Conservation (phyloP, 1,140 invertebrate species). For the Cherax quadricarinatus region DNA sequence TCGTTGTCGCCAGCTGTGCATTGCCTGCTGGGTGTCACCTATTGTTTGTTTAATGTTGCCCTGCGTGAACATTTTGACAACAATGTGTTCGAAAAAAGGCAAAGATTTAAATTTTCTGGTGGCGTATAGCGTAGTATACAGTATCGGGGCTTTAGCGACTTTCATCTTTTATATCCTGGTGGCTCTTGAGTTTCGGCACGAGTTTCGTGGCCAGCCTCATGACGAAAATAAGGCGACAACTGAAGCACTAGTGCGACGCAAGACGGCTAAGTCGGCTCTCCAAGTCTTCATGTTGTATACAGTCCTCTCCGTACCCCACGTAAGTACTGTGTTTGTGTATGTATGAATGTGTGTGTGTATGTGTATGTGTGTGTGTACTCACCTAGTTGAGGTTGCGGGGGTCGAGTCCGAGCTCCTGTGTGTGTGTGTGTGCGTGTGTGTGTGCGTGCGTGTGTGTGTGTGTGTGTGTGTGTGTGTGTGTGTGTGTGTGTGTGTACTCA, state of each 20-base stretch:
- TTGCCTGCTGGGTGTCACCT: constrained; percentile 22
- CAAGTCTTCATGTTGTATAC: constrained; percentile 33
- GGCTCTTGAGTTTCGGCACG: constrained; percentile 29
- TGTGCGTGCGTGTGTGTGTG: not conserved
- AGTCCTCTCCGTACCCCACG: constrained; percentile 44
- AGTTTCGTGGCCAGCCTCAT: not conserved
- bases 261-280: constrained; percentile 29
- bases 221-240: not conserved
- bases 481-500: not conserved
- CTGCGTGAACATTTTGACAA: not conserved
- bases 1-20: constrained; percentile 1
- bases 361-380: not conserved
- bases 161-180: constrained; percentile 49
- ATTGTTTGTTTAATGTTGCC: constrained; percentile 22
- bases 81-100: not conserved
- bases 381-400: too few relatives aligned
- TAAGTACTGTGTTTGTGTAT: not conserved
- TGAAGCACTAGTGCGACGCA: constrained; percentile 21
- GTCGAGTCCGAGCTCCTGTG: not conserved
- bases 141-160: constrained; percentile 20
- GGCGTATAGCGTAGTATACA: constrained; percentile 34
- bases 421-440: not conserved
- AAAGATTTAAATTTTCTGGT: not conserved
- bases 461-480: constrained; percentile 7
- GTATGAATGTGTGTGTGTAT: not conserved